Evolutionary conservation across 2,797 vertebrate genomes (phyloP).

Genomic region (Coluber constrictor): DNA sequence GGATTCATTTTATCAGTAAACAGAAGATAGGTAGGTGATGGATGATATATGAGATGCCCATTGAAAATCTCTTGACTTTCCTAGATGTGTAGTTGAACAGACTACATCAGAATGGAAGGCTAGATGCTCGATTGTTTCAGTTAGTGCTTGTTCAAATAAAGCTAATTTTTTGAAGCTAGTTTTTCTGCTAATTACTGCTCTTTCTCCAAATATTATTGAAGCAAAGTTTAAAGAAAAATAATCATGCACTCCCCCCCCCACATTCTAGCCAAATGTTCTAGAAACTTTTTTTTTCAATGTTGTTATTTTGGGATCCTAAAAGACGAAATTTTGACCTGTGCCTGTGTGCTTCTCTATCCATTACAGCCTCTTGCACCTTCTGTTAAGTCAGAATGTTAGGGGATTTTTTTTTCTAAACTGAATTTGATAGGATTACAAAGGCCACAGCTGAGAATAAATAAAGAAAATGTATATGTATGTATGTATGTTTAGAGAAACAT

Average conservation of each 20-base stretch:
- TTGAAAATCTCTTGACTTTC: background rate
- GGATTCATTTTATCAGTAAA: background rate
- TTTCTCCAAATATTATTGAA: background rate
- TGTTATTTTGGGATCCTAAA: background rate
- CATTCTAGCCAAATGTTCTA: background rate
- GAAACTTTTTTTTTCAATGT: background rate
- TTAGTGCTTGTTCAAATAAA: background rate
- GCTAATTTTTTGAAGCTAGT: background rate
- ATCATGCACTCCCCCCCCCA: background rate
- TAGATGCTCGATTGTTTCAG: background rate
- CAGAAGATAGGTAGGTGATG: too few relatives aligned
- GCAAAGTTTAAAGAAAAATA: background rate
- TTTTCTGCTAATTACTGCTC: background rate
- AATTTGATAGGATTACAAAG: background rate
- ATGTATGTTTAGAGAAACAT: background rate
- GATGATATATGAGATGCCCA: background rate
- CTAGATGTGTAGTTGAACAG: background rate
- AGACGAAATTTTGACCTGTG: too few relatives aligned
- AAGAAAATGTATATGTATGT: background rate
- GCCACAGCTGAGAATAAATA: background rate
- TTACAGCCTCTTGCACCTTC: background rate
- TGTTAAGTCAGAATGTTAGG: background rate
- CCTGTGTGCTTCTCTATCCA: background rate
- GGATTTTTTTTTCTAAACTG: background rate
- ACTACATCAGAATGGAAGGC: background rate